Percentiles rank a stretch among this genome's conserved stretches.
These are phyloP conservation scores for Misgurnus mizolepis DNA, from an alignment of 2,113 vertebrate species.

Conservation along the genomic window DNA sequence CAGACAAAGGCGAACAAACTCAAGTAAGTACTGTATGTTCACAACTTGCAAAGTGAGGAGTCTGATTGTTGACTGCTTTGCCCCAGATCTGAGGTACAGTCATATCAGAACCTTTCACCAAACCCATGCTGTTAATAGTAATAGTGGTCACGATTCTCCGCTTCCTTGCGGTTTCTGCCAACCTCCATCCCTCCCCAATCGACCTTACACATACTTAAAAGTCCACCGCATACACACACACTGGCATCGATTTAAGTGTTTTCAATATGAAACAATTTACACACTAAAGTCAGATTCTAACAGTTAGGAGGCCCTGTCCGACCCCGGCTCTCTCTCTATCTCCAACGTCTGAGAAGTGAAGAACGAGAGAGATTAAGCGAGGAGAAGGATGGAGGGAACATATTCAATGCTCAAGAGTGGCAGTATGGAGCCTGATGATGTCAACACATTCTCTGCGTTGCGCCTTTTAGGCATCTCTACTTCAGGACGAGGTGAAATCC, in stretches of 20 bases:
- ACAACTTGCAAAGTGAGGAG: constrained; percentile 32
- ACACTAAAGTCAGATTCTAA: constrained; percentile 85
- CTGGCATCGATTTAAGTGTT: constrained; percentile 71
- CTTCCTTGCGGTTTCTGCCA: constrained; percentile 11
- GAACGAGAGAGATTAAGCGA: constrained; percentile 49
- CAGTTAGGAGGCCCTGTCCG: constrained; percentile 76
- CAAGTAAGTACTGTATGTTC: constrained; percentile 44
- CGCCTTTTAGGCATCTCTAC: constrained; percentile 67
- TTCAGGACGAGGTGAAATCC: constrained; percentile 95
- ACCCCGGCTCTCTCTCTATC: constrained; percentile 61
- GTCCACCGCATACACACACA: constrained; percentile 19
- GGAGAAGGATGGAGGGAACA: constrained; percentile 56
- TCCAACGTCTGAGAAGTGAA: constrained; percentile 40
- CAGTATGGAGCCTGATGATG: constrained; percentile 65
- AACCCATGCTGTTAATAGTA: constrained; percentile 32
- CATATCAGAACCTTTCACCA: not conserved
- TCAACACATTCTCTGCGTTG: constrained; percentile 43
- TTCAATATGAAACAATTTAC: constrained; percentile 85
- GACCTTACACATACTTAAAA: constrained; percentile 44
- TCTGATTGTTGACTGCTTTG: not conserved
- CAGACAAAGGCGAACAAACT: constrained; percentile 44
- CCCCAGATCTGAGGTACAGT: not conserved
- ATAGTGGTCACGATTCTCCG: constrained; percentile 28
- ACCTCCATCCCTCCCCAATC: constrained; percentile 40
- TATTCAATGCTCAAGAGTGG: constrained; percentile 62